Conservation (phyloP, 2,888 invertebrate genomes). For the Stegana nigrithorax region DNA sequence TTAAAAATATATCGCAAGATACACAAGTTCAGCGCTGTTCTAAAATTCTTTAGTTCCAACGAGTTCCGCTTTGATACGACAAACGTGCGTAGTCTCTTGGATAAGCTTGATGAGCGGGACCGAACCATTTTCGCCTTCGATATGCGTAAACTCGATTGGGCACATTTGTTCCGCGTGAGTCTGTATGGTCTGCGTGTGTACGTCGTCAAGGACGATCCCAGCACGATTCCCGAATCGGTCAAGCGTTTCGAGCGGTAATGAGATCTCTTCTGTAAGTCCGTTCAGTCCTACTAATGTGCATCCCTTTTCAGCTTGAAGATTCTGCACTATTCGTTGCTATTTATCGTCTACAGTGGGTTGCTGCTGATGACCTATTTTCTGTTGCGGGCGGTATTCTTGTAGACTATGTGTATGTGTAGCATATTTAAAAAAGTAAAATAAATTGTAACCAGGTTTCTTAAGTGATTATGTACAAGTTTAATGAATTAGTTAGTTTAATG, state of each 20-base stretch:
- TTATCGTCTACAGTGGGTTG: conserved; percentile 51
- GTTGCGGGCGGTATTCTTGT: conserved; percentile 48
- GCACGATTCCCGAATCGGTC: conserved; percentile 76
- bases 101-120: conserved; percentile 67
- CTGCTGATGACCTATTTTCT: conserved; percentile 51
- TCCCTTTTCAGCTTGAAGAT: conserved; percentile 49
- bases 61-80: conserved; percentile 80
- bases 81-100: conserved; percentile 71
- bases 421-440: conserved; percentile 26
- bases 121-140: conserved; percentile 79
- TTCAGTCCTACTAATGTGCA: too few relatives aligned
- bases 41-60: conserved; percentile 82
- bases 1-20: conserved; percentile 84
- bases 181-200: conserved; percentile 81
- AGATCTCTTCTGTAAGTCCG: too few relatives aligned
- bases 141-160: conserved; percentile 81
- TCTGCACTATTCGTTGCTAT: conserved; percentile 54
- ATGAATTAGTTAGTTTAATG: too few relatives aligned
- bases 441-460: not conserved
- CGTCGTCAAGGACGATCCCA: conserved; percentile 83
- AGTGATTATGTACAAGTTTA: conserved; percentile 1
- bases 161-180: conserved; percentile 70
- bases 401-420: conserved; percentile 23
- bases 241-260: conserved; percentile 75
- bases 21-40: conserved; percentile 82